Percentiles rank a stretch among this genome's conserved stretches.
phyloP scores from a whole-genome alignment of 2,797 vertebrate genomes.

The Molossus molossus region DNA sequence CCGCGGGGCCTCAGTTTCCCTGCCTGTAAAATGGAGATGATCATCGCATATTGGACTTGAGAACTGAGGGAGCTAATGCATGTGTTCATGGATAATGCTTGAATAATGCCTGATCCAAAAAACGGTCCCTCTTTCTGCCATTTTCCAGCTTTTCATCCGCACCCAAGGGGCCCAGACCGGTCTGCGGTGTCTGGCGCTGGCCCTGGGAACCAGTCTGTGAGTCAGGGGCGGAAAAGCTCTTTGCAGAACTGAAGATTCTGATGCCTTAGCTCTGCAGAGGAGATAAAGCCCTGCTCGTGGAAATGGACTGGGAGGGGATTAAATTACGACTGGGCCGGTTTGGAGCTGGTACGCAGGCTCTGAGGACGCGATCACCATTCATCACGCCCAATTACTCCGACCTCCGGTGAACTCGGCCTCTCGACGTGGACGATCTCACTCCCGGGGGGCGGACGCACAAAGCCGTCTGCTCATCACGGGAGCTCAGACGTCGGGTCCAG shows the following conservation, averaged over 20 bases:
- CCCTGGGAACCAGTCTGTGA: background rate
- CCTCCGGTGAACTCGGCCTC: constrained; percentile 88
- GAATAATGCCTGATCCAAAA: background rate
- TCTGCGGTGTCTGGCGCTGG: background rate
- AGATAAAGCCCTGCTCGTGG: constrained; percentile 85
- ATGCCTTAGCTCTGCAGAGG: constrained; percentile 82
- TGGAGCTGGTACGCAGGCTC: constrained; percentile 88
- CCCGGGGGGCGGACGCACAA: constrained; percentile 81
- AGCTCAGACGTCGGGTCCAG: constrained; percentile 10
- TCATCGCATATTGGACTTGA: background rate
- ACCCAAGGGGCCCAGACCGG: background rate
- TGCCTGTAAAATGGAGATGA: background rate
- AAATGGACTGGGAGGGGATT: constrained; percentile 85
- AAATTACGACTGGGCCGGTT: constrained; percentile 86
- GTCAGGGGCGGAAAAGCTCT: constrained; percentile 53
- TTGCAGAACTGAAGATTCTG: constrained; percentile 82
- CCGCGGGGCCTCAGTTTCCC: background rate
- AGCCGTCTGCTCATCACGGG: constrained; percentile 58
- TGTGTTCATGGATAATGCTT: rapidly evolving
- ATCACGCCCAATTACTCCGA: constrained; percentile 90
- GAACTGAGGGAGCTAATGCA: background rate
- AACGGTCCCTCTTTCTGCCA: background rate
- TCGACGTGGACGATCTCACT: constrained; percentile 83
- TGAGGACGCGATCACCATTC: constrained; percentile 89
- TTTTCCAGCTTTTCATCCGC: background rate